Base-by-base conservation (phyloP, 2,797 vertebrate genomes). In the Ctenochaetus hawaiiensis region DNA sequence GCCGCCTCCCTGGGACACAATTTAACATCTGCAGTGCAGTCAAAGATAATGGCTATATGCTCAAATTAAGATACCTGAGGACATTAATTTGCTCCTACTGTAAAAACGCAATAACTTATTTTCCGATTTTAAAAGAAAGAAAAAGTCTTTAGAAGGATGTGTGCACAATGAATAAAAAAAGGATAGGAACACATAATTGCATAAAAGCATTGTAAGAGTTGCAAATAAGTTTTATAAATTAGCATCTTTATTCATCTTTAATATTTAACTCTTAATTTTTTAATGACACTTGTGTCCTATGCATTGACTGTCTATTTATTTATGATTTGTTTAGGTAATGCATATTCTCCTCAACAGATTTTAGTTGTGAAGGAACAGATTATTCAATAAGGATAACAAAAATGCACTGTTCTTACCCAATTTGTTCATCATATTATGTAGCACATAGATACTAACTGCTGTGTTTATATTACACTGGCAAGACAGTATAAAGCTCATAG, bases 11-110 rank as follows among this genome's bases (percentile, higher is more conserved):
- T 69, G 1, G 87, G 89, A 82, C 11, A 2, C 9, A 69, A 67
- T 73, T 78, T 76, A 80, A 91, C 74, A 77, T 91, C 83, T 78
- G 66, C 62, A 80, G 64, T 72, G 70, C 72, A 79, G 63, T 53
- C 57, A 26, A 63, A 52, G 0, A 49, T 12, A 5, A 4, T 39
- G 0, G 5, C 66, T 39, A 57, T 64, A 37, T 44, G 17, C n/a
- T 62, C 12, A 48, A 44, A 66, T 56, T 17, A 71, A 77, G 20
- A 1, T 2, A 53, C 12, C 45, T 67, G 17, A 52, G 56, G 8
- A 0, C 5, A 13, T 17, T 64, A 30, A 30, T 54, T 18, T 22
- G 22, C 1, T 12, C 3, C 30, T 11, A 41, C 57, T 18, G 2
- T 26, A 26, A 4, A 16, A 11, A 17, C 16, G 17, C 0, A 6